These are phyloP conservation scores for Bombycilla garrulus DNA, from an alignment of 2,113 vertebrate species.

Conservation along the genomic window DNA sequence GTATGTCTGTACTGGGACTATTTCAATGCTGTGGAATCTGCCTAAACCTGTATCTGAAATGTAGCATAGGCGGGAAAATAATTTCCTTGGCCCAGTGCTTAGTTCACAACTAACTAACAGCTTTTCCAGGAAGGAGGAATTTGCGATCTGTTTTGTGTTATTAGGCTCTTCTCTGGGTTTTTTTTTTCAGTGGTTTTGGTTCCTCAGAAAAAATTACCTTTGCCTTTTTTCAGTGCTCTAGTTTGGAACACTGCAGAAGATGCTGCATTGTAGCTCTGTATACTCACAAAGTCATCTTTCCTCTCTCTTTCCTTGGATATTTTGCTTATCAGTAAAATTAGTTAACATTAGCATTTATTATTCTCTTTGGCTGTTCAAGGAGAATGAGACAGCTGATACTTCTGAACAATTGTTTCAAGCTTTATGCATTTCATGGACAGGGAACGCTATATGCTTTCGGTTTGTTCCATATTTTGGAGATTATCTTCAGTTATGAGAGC, in stretches of 20 bases:
- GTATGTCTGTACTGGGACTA: neutral
- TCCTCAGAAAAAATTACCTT: neutral
- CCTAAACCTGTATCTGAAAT: neutral
- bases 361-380: neutral
- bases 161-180: neutral
- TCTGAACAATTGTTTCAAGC: neutral
- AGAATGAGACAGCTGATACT: neutral
- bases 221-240: neutral
- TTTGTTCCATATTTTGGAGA: neutral
- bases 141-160: neutral
- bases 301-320: neutral
- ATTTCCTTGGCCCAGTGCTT: neutral
- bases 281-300: neutral
- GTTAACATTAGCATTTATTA: neutral
- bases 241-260: neutral
- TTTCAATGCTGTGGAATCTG: neutral
- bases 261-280: neutral
- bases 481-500: neutral
- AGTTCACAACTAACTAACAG: neutral
- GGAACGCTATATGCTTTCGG: neutral
- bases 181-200: neutral
- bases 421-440: neutral
- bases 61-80: neutral
- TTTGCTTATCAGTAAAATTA: neutral
- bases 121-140: neutral